These are phyloP conservation scores for Canis aureus DNA, from an alignment of 2,113 vertebrate species.

Conservation along the genomic window DNA sequence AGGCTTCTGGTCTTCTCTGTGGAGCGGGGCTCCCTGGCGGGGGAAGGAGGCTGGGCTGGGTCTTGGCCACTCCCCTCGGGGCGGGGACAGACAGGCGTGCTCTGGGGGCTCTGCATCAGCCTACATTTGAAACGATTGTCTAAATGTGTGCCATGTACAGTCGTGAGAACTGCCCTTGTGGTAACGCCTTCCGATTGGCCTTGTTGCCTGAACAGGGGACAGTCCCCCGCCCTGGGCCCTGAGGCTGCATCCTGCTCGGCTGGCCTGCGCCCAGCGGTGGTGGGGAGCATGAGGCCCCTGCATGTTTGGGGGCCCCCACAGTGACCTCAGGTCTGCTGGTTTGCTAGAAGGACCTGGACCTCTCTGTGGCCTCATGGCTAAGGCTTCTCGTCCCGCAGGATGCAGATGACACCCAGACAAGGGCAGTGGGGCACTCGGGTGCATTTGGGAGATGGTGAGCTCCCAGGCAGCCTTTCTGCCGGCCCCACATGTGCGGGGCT, in stretches of 20 bases:
- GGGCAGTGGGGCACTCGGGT: background rate
- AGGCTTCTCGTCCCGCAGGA: background rate
- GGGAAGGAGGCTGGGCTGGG: background rate
- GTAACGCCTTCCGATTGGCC: background rate
- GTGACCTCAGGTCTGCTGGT: background rate
- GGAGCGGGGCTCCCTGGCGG: background rate
- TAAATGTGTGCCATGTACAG: too few species aligned
- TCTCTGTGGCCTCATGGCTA: background rate
- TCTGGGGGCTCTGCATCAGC: background rate
- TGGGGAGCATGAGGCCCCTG: too few species aligned
- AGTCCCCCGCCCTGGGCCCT: background rate
- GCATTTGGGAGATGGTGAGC: background rate
- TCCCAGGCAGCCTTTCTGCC: background rate
- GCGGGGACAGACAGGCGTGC: background rate
- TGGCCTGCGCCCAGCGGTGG: too few species aligned
- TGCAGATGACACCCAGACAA: background rate
- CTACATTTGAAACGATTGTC: too few species aligned
- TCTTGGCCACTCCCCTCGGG: background rate
- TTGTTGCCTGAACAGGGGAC: background rate
- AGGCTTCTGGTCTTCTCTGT: background rate
- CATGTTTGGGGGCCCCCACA: background rate
- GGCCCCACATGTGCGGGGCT: rapidly evolving
- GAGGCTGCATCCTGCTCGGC: background rate
- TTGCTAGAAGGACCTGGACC: background rate
- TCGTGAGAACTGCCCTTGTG: background rate